A percentile compares a stretch with the other conserved stretches of the same genome.
Conservation (phyloP, 2,113 vertebrate species). For the Desmodus rotundus region DNA sequence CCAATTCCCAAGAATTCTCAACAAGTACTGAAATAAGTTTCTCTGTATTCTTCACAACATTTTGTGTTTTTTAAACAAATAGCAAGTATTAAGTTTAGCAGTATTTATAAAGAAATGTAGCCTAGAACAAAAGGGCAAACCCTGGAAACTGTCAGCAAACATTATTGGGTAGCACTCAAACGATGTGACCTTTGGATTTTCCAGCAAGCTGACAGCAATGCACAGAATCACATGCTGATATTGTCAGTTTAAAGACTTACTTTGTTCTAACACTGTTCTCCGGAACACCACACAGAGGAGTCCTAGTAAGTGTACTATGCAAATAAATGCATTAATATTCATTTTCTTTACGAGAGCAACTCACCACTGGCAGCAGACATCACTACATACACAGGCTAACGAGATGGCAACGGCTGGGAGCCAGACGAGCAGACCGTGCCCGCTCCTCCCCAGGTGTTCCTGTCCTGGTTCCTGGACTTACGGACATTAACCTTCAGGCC, state of each 20-base stretch:
- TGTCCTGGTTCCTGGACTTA: neutral
- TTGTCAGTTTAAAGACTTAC: neutral
- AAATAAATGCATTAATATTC: neutral
- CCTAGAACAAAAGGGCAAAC: neutral
- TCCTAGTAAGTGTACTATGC: neutral
- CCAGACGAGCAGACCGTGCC: neutral
- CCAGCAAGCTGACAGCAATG: neutral
- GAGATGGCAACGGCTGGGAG: neutral
- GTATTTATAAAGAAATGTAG: neutral
- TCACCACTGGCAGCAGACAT: neutral
- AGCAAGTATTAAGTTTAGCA: neutral
- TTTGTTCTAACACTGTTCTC: neutral
- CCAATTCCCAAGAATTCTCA: neutral
- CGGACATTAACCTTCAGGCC: neutral
- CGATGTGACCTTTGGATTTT: neutral
- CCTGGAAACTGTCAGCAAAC: neutral
- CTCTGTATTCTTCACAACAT: neutral
- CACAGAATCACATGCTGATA: neutral
- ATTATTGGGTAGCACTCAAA: neutral
- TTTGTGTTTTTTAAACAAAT: neutral
- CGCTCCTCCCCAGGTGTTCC: neutral
- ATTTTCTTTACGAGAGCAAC: neutral
- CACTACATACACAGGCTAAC: neutral
- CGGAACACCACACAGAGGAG: neutral
- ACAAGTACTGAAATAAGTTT: neutral